Percentiles rank a stretch among this genome's conserved stretches.
Conservation (phyloP, 2,113 vertebrate genomes). For the Miniopterus natalensis region DNA sequence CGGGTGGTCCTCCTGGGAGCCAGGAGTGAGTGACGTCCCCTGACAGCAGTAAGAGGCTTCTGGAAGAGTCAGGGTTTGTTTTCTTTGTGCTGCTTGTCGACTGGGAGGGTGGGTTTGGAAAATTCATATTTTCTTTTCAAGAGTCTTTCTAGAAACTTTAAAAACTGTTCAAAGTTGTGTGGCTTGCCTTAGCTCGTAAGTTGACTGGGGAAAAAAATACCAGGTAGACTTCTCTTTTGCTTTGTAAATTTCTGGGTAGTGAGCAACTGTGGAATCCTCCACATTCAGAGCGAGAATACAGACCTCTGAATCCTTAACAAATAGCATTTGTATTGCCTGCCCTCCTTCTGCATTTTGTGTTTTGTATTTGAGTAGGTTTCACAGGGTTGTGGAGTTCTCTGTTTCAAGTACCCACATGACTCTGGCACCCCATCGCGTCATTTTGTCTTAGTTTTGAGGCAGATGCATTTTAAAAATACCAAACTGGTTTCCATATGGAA, state of each 20-base stretch:
- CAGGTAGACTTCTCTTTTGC: background rate
- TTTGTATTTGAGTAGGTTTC: background rate
- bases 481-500: background rate
- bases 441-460: conserved; percentile 65
- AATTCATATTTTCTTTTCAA: conserved; percentile 60
- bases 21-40: conserved; percentile 50
- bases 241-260: conserved; percentile 44
- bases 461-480: conserved; percentile 61
- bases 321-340: conserved; percentile 26
- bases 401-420: conserved; percentile 56
- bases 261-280: background rate
- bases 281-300: background rate
- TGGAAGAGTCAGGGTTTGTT: conserved; percentile 69
- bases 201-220: conserved; percentile 57
- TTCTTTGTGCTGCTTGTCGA: conserved; percentile 76
- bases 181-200: background rate
- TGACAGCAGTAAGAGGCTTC: conserved; percentile 59
- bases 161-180: background rate
- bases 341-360: background rate
- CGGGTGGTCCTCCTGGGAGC: conserved; percentile 87
- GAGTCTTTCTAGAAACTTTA: conserved; percentile 59
- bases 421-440: conserved; percentile 25
- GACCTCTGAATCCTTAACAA: conserved; percentile 51
- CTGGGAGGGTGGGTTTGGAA: conserved; percentile 56
- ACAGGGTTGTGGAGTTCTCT: background rate